These are phyloP conservation scores for Sympetrum striolatum DNA, from an alignment of 2,888 invertebrate species.

Conservation along the genomic window DNA sequence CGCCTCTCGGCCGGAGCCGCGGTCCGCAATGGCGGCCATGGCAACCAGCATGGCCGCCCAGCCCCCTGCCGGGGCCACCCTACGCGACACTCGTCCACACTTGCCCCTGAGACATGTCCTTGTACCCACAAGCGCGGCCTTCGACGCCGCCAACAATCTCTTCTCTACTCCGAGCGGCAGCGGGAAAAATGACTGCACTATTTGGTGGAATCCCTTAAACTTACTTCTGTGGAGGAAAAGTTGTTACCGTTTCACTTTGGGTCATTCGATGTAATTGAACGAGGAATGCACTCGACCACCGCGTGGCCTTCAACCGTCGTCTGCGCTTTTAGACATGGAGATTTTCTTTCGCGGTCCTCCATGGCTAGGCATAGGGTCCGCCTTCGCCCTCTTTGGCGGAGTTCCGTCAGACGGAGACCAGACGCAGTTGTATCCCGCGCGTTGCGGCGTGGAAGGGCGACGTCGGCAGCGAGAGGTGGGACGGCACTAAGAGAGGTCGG, in stretches of 20 bases:
- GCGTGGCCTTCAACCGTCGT: background rate
- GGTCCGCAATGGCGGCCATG: constrained; percentile 27
- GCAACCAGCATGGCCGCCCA: constrained; percentile 14
- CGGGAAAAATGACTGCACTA: background rate
- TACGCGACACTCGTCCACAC: background rate
- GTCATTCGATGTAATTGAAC: background rate
- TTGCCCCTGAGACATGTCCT: background rate
- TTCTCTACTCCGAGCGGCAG: background rate
- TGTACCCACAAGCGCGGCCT: background rate
- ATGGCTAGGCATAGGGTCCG: background rate
- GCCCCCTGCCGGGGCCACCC: background rate
- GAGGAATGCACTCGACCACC: background rate
- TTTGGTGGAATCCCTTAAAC: too few species aligned
- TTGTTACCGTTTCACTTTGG: background rate
- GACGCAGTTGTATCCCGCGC: background rate
- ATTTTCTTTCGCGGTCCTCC: background rate
- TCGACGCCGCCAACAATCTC: background rate
- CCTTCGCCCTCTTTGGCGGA: background rate
- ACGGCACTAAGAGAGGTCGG: background rate
- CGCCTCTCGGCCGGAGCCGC: background rate
- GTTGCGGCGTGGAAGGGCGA: background rate
- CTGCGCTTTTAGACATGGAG: background rate
- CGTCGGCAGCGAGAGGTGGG: background rate
- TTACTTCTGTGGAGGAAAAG: background rate
- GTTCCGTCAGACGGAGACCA: background rate